Evolutionary conservation across 2,888 invertebrate species (phyloP).

Genomic region (Andrena flavipes): DNA sequence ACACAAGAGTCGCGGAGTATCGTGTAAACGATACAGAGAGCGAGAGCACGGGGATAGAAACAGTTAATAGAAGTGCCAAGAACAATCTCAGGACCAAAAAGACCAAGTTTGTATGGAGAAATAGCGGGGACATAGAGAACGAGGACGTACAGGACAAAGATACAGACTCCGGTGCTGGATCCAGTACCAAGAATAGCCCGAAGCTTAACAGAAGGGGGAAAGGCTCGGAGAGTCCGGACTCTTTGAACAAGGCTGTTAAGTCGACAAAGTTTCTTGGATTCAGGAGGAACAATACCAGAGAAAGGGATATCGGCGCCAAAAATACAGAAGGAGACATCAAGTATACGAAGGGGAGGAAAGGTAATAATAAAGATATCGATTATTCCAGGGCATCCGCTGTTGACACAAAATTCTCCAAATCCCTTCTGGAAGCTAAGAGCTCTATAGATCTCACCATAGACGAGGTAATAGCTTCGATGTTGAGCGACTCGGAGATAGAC

Average conservation of each 20-base stretch:
- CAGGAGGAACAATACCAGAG: constrained; percentile 73
- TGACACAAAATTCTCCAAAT: constrained; percentile 64
- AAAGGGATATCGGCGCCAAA: constrained; percentile 67
- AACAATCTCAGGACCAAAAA: constrained; percentile 77
- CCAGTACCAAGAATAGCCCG: constrained; percentile 75
- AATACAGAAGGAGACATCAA: constrained; percentile 59
- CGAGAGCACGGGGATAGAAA: constrained; percentile 62
- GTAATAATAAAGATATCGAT: constrained; percentile 55
- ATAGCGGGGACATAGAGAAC: constrained; percentile 60
- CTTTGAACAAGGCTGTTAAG: constrained; percentile 71
- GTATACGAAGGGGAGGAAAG: constrained; percentile 65
- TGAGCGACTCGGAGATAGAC: constrained; percentile 77
- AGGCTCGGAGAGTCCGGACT: constrained; percentile 67
- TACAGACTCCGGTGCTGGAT: constrained; percentile 52
- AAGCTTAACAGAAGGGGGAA: constrained; percentile 75
- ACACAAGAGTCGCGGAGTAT: constrained; percentile 61
- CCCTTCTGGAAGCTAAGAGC: constrained; percentile 70
- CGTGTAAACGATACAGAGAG: constrained; percentile 52
- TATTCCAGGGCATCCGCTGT: constrained; percentile 45
- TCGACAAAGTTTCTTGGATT: constrained; percentile 64
- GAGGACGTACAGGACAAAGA: constrained; percentile 67
- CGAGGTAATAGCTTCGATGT: constrained; percentile 82
- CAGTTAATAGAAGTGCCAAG: constrained; percentile 75
- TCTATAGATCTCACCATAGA: constrained; percentile 83
- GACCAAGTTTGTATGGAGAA: constrained; percentile 63